A percentile compares a stretch with the other conserved stretches of the same genome.
Evolutionary conservation across 2,797 vertebrate species (phyloP).

Genomic region (Sylvilagus floridanus): DNA sequence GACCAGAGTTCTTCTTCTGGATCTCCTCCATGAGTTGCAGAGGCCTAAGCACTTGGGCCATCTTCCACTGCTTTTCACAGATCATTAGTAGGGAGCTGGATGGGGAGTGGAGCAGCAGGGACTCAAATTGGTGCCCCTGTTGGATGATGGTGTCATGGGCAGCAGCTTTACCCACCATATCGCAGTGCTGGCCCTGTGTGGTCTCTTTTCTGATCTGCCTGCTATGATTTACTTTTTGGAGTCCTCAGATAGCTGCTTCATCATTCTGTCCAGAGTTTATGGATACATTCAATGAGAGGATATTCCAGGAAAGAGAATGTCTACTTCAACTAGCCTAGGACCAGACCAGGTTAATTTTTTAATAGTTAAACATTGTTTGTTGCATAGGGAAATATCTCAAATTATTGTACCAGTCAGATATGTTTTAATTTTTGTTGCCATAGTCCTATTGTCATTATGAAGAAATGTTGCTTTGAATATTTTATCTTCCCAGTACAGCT

Average conservation of each 20-base stretch:
- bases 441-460: background rate
- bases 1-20: too few relatives aligned
- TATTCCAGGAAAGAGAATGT: background rate
- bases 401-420: background rate
- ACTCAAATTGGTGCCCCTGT: too few relatives aligned
- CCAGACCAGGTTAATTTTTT: background rate
- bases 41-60: too few relatives aligned
- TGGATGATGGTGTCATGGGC: too few relatives aligned
- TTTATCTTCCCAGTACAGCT: background rate
- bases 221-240: background rate
- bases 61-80: too few relatives aligned
- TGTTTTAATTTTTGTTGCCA: background rate
- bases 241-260: background rate
- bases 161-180: too few relatives aligned
- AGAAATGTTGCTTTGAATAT: background rate
- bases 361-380: background rate
- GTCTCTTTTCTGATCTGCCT: background rate
- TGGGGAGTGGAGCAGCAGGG: too few relatives aligned
- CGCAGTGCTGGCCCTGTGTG: background rate
- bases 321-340: background rate
- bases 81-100: too few relatives aligned
- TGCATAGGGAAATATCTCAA: background rate
- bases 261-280: background rate
- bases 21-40: too few relatives aligned
- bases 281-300: background rate